Conservation (phyloP, 1,140 invertebrate genomes). For the Delia radicum region DNA sequence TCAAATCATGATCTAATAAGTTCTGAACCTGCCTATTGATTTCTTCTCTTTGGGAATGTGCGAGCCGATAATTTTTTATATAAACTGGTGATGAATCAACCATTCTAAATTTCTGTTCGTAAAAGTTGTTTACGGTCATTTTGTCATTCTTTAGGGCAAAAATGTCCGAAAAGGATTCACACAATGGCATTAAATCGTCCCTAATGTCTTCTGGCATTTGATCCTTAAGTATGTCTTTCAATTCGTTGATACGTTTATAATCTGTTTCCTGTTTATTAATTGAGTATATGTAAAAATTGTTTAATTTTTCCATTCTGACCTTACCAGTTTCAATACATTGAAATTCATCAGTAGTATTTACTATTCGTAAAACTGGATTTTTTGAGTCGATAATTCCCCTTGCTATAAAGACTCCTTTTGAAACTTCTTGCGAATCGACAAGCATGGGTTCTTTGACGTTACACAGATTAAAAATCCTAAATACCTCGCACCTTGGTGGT, state of each 20-base stretch:
- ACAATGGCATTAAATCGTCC: not conserved
- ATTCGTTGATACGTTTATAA: not conserved
- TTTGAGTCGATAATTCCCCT: not conserved
- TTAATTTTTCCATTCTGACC: not conserved
- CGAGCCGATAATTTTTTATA: too few species aligned
- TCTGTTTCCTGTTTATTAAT: not conserved
- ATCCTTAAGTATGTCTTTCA: not conserved
- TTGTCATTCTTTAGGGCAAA: not conserved
- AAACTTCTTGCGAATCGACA: not conserved
- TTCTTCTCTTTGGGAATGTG: slow-evolving; percentile 35
- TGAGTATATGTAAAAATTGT: not conserved
- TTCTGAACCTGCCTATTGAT: slow-evolving; percentile 34
- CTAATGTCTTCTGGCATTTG: not conserved
- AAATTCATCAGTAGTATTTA: not conserved
- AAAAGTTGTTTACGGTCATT: slow-evolving; percentile 26
- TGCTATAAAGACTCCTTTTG: not conserved
- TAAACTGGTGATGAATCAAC: slow-evolving; percentile 20
- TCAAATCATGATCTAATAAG: slow-evolving; percentile 33
- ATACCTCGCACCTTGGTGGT: not conserved
- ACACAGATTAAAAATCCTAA: not conserved
- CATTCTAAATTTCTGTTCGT: not conserved
- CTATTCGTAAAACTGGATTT: slow-evolving; percentile 3
- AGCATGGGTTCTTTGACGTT: not conserved
- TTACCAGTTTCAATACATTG: not conserved
- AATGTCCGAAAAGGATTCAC: not conserved